phyloP scores from a whole-genome alignment of 2,797 vertebrate genomes.

The Mus minutoides region DNA sequence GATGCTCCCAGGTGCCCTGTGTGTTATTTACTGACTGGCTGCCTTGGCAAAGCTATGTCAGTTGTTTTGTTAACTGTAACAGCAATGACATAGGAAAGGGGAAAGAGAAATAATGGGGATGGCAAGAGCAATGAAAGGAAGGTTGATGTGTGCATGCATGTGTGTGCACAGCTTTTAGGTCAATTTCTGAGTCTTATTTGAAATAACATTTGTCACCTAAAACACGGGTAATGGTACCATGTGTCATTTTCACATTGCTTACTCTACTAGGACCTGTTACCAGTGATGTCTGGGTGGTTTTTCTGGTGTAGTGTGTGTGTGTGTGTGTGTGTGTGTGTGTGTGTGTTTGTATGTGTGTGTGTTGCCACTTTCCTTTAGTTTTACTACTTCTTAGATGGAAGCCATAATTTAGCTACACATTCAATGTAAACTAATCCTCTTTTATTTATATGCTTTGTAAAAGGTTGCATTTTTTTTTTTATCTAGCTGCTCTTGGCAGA shows the following conservation, averaged over 20 bases:
- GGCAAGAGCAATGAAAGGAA: constrained; percentile 32
- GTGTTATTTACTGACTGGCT: constrained; percentile 59
- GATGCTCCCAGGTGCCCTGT: constrained; percentile 54
- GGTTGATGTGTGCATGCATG: background rate
- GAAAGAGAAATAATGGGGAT: background rate
- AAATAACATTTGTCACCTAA: constrained; percentile 15
- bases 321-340: background rate
- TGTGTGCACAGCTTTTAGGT: background rate
- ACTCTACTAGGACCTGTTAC: constrained; percentile 9
- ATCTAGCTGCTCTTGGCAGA: constrained; percentile 2
- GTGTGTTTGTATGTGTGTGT: background rate
- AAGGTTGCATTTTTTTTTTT: constrained; percentile 5
- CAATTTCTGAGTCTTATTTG: background rate
- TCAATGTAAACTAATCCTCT: background rate
- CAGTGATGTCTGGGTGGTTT: background rate
- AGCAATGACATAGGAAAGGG: background rate
- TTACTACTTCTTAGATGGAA: background rate
- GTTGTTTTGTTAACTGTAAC: constrained; percentile 68
- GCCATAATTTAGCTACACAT: background rate
- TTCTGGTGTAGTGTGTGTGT: background rate
- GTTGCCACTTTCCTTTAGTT: background rate
- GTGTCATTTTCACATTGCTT: constrained; percentile 10
- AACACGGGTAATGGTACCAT: background rate
- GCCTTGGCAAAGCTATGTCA: constrained; percentile 54
- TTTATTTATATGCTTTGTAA: constrained; percentile 45